Evolutionary conservation across 2,888 invertebrate genomes (phyloP).

Genomic region (Argyresthia albistria): DNA sequence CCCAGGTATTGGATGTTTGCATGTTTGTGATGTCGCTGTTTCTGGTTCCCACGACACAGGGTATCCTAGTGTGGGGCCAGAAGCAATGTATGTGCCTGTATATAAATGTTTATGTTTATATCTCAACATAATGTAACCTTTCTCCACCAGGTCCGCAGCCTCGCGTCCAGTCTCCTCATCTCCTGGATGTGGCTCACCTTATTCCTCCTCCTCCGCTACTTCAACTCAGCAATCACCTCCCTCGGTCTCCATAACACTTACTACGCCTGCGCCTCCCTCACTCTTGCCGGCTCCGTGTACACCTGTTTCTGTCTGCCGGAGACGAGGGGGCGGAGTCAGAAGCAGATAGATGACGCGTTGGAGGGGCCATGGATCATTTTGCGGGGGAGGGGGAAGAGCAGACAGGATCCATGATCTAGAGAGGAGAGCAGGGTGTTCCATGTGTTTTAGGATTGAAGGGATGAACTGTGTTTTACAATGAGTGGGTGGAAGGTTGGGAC

Average conservation of each 20-base stretch:
- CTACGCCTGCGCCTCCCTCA: conserved; percentile 50
- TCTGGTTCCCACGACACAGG: too few relatives aligned
- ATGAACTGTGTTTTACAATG: not conserved
- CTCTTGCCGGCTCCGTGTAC: conserved; percentile 47
- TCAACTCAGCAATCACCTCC: conserved; percentile 39
- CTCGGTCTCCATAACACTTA: conserved; percentile 55
- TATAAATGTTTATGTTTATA: too few relatives aligned
- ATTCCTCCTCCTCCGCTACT: conserved; percentile 57
- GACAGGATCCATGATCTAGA: conserved; percentile 35
- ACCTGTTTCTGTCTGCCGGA: conserved; percentile 44
- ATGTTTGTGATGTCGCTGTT: too few relatives aligned
- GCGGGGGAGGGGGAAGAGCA: conserved; percentile 21
- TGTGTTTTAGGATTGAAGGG: too few relatives aligned
- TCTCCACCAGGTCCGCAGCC: conserved; percentile 41
- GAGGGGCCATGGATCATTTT: conserved; percentile 38
- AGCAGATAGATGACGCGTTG: conserved; percentile 42
- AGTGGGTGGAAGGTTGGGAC: too few relatives aligned
- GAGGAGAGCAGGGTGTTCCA: not conserved
- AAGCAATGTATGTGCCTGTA: too few relatives aligned
- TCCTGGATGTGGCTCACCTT: conserved; percentile 63
- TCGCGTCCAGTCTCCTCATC: conserved; percentile 57
- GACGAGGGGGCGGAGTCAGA: conserved; percentile 47
- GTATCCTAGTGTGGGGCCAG: too few relatives aligned
- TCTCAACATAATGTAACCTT: not conserved
- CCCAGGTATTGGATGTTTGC: too few relatives aligned